Conservation (phyloP, 2,888 invertebrate species). For the Amphipoea lucens region DNA sequence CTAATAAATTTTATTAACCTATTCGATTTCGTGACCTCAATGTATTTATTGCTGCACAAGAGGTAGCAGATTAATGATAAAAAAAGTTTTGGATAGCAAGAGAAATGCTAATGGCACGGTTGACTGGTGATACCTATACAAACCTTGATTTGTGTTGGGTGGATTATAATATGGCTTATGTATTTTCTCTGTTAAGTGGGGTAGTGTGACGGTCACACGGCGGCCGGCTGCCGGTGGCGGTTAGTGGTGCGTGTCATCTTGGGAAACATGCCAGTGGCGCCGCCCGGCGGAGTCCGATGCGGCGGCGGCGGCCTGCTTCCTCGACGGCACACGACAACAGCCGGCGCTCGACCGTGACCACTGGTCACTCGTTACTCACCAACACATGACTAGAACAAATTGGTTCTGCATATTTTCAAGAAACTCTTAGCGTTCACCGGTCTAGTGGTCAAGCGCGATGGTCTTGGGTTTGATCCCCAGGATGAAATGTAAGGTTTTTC, state of each 20-base stretch:
- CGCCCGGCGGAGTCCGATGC: conserved; percentile 59
- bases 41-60: conserved; percentile 62
- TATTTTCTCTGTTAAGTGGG: conserved; percentile 74
- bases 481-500: conserved; percentile 26
- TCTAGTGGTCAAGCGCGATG: conserved; percentile 18
- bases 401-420: conserved; percentile 20
- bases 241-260: conserved; percentile 80
- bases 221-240: conserved; percentile 60
- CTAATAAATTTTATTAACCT: conserved; percentile 70
- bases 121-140: conserved; percentile 38
- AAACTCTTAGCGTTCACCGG: conserved; percentile 10
- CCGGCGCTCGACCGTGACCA: conserved; percentile 64
- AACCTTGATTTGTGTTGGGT: conserved; percentile 47
- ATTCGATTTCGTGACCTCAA: conserved; percentile 71
- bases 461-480: not conserved
- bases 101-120: conserved; percentile 53
- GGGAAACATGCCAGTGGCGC: conserved; percentile 78
- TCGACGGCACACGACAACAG: conserved; percentile 58
- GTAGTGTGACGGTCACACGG: conserved; percentile 80
- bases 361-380: conserved; percentile 43
- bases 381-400: conserved; percentile 36
- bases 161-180: conserved; percentile 60
- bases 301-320: conserved; percentile 48
- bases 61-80: conserved; percentile 56
- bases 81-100: conserved; percentile 41